phyloP scores from a whole-genome alignment of 1,140 invertebrate species.

The Dreissena polymorpha region DNA sequence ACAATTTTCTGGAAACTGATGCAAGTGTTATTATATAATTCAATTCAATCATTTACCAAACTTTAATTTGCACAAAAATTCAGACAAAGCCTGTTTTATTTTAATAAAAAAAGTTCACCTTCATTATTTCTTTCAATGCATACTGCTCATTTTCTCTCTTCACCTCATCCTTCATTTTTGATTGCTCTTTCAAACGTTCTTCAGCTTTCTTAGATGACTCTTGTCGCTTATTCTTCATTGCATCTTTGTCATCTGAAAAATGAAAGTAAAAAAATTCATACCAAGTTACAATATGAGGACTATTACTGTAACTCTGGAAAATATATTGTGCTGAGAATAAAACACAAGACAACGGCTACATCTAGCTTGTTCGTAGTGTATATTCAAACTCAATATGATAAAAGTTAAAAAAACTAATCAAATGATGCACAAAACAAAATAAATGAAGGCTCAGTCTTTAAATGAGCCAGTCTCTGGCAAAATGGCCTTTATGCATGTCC shows the following conservation, averaged over 20 bases:
- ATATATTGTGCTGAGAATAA: not conserved
- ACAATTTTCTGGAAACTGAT: too few relatives aligned
- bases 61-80: not conserved
- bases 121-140: conserved; percentile 74
- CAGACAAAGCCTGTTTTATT: too few relatives aligned
- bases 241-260: conserved; percentile 67
- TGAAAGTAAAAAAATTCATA: not conserved
- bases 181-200: conserved; percentile 64
- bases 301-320: not conserved
- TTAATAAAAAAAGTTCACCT: conserved; percentile 59
- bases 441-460: too few relatives aligned
- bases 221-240: conserved; percentile 68
- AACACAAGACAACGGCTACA: not conserved
- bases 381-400: too few relatives aligned
- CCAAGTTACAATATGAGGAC: not conserved
- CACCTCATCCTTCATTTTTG: conserved; percentile 64
- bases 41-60: not conserved
- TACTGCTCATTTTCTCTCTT: conserved; percentile 71
- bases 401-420: too few relatives aligned
- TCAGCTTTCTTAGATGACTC: conserved; percentile 67
- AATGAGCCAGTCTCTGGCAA: too few relatives aligned
- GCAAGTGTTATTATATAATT: too few relatives aligned
- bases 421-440: too few relatives aligned
- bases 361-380: not conserved
- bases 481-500: too few relatives aligned